Base-by-base conservation (phyloP, 1,140 invertebrate species). In the Panagrolaimus sp. region DNA sequence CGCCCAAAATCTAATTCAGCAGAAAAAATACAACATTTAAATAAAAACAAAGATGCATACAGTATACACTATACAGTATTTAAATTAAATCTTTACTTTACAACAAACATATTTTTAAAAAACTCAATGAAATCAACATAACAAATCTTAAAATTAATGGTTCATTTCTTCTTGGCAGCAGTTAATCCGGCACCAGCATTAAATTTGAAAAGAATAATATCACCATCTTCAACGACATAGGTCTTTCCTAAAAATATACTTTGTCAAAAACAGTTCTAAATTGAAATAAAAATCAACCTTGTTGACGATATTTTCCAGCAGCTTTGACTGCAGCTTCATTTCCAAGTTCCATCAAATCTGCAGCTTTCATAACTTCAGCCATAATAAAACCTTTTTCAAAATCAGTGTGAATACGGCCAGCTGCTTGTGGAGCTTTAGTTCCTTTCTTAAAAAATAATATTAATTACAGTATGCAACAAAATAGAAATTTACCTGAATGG, bases 371-470 rank as follows among this genome's bases (percentile, higher is more conserved):
- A 0, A 98, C 93, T 87, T 99, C 96, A 62, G 96, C 96, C 96
- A 98, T 98, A 68, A 99, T 98, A 86, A 99, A 99, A 47, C 96
- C 96, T 85, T 96, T 98, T 84, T 99, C 96, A 85, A 99, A 98
- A 84, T 98, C 96, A 1, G 95, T 96, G 84, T 99, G 96, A 85
- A 99, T 99, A 80, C 89, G 89, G 1, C 96, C 96, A 43, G 94
- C 96, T 24, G 96, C 96, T 85, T 96, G 93, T 0, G 96, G 96
- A 0, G 96, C 96, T 85, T 97, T 98, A 0, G 93, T 93, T 64
- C 91, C 92, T 89, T 94, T 94, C 90, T n/a, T n/a, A n/a, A n/a
- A n/a, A n/a, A n/a, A n/a, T n/a, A n/a, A n/a, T n/a, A n/a, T n/a
- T n/a, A n/a, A n/a, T n/a, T n/a, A n/a, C n/a, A n/a, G n/a, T n/a